Conservation (phyloP, 1,140 invertebrate genomes). For the Nasonia longicornis region DNA sequence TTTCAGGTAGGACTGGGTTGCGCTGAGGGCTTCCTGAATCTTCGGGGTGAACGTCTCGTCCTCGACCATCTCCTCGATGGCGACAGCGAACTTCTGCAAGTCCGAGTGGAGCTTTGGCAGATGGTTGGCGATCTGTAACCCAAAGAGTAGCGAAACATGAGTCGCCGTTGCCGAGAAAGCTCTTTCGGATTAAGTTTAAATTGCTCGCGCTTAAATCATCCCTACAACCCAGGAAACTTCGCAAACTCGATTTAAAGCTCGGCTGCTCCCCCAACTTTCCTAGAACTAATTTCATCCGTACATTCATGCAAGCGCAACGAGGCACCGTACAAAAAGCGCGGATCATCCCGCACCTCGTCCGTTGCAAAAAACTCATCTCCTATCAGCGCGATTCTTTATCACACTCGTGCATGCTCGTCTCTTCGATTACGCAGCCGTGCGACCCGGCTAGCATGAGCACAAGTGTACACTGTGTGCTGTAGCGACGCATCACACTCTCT, state of each 20-base stretch:
- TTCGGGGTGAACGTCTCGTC: conserved; percentile 56
- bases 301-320: too few relatives aligned
- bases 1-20: conserved; percentile 58
- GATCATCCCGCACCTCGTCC: neutral
- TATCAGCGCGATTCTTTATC: neutral
- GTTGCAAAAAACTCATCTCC: neutral
- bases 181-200: neutral
- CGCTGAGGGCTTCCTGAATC: conserved; percentile 53
- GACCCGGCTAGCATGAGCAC: conserved; percentile 63
- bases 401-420: conserved; percentile 40
- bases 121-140: conserved; percentile 61
- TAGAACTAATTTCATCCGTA: too few relatives aligned
- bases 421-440: conserved; percentile 61
- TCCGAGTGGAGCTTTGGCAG: conserved; percentile 65
- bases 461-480: conserved; percentile 38
- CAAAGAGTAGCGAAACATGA: neutral
- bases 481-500: conserved; percentile 32
- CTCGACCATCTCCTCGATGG: conserved; percentile 63
- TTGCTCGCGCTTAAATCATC: neutral
- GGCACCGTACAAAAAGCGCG: neutral
- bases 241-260: neutral
- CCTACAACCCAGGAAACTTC: neutral
- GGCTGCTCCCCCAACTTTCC: neutral
- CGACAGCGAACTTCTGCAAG: conserved; percentile 67
- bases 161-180: neutral